A percentile compares a stretch with the other conserved stretches of the same genome.
phyloP scores from a whole-genome alignment of 2,797 vertebrate genomes.

The Trematomus bernacchii region DNA sequence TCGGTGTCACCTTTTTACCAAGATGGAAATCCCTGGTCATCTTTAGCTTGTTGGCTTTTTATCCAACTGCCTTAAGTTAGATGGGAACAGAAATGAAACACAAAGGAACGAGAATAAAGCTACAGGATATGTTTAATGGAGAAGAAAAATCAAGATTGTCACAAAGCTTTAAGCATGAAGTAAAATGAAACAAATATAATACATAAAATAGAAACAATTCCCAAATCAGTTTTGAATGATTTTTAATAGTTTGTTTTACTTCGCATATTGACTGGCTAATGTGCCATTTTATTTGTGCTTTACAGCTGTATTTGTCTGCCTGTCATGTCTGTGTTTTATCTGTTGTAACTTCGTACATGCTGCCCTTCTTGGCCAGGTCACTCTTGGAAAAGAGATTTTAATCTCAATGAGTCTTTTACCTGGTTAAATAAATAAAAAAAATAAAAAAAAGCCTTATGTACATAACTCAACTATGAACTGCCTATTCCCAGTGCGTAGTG shows the following conservation, averaged over 20 bases:
- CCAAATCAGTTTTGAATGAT: no score
- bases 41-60: conserved; percentile 22
- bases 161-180: conserved; percentile 1
- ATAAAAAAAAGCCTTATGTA: conserved; percentile 43
- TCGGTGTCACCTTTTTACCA: conserved; percentile 44
- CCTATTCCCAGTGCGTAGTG: conserved; percentile 80
- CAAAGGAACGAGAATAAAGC: not conserved
- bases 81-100: not conserved
- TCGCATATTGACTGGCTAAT: no score
- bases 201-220: conserved; percentile 48
- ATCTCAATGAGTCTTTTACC: no score
- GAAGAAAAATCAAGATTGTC: not conserved
- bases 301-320: no score
- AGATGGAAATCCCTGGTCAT: conserved; percentile 45
- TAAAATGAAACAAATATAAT: conserved; percentile 21
- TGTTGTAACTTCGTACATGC: no score
- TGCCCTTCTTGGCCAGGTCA: no score
- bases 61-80: not conserved
- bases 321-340: no score
- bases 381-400: no score
- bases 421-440: no score
- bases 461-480: conserved; percentile 52
- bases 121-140: not conserved
- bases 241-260: no score
- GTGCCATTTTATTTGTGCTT: no score